Conservation (phyloP, 2,113 vertebrate species). For the Phaethon lepturus region DNA sequence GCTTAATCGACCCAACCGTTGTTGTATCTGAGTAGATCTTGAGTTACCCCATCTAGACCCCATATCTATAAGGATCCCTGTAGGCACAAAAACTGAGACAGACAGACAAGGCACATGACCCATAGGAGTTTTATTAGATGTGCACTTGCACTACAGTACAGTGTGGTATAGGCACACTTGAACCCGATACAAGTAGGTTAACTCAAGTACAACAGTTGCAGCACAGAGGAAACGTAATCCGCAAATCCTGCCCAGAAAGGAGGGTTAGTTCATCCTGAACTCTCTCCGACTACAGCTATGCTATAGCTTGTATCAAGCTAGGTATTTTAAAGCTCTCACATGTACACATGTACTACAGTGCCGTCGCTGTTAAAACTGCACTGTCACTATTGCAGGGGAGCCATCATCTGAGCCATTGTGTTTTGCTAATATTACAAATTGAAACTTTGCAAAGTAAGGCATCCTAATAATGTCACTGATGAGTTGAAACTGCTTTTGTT, state of each 20-base stretch:
- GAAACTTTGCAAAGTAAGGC: not conserved
- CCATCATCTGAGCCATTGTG: not conserved
- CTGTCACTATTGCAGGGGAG: not conserved
- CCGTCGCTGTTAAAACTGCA: not conserved
- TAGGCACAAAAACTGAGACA: not conserved
- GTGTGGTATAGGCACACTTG: slow-evolving; percentile 38
- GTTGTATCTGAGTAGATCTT: not conserved
- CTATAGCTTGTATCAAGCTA: not conserved
- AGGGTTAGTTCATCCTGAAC: not conserved
- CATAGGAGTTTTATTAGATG: slow-evolving; percentile 41
- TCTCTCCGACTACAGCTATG: not conserved
- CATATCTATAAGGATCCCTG: not conserved
- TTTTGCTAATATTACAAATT: not conserved
- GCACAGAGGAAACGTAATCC: not conserved
- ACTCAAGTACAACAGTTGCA: slow-evolving; percentile 35
- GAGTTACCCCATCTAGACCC: not conserved
- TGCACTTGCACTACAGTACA: slow-evolving; percentile 44
- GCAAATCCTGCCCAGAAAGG: not conserved
- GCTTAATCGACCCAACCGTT: not conserved
- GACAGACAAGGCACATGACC: not conserved
- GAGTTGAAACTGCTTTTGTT: not conserved
- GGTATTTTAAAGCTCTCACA: not conserved
- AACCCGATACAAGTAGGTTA: slow-evolving; percentile 1
- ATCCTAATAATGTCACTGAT: not conserved
- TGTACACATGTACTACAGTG: not conserved